A percentile compares a stretch with the other conserved stretches of the same genome.
phyloP scores from a whole-genome alignment of 2,888 invertebrate genomes.

The Tetragnatha montana region DNA sequence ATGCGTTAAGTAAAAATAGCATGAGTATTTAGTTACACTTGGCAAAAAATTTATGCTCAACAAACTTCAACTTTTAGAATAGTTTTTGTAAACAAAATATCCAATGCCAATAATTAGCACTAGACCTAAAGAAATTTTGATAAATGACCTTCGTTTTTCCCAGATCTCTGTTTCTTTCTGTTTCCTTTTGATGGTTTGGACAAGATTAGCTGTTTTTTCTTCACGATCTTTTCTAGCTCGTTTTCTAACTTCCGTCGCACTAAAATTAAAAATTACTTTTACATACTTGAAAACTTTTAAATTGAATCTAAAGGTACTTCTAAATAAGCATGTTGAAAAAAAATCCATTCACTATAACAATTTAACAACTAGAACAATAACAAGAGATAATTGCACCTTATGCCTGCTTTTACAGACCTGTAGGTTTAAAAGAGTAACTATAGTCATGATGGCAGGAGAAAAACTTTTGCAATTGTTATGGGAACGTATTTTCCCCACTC shows the following conservation, averaged over 20 bases:
- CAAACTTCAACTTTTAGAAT: slow-evolving; percentile 64
- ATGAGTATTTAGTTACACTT: slow-evolving; percentile 21
- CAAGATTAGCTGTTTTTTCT: slow-evolving; percentile 68
- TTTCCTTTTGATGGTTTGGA: slow-evolving; percentile 71
- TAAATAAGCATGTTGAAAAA: too few relatives aligned
- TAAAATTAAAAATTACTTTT: slow-evolving; percentile 29
- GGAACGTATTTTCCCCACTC: too few relatives aligned
- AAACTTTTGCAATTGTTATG: too few relatives aligned
- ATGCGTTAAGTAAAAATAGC: slow-evolving; percentile 63
- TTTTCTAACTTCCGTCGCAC: slow-evolving; percentile 71
- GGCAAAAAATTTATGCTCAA: neutral
- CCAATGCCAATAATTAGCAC: slow-evolving; percentile 72
- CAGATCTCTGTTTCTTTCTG: slow-evolving; percentile 72
- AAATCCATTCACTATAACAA: too few relatives aligned
- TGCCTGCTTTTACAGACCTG: too few relatives aligned
- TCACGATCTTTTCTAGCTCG: slow-evolving; percentile 71
- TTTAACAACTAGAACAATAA: too few relatives aligned
- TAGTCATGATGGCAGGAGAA: too few relatives aligned
- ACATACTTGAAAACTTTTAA: too few relatives aligned
- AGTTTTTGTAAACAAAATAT: slow-evolving; percentile 71
- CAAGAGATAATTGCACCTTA: too few relatives aligned
- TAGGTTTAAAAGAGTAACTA: too few relatives aligned
- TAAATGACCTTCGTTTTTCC: slow-evolving; percentile 71
- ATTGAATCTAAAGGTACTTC: too few relatives aligned
- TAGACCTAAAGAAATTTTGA: slow-evolving; percentile 72